A percentile compares a stretch with the other conserved stretches of the same genome.
Evolutionary conservation across 2,888 invertebrate species (phyloP).

Genomic region (Eristalis arbustorum): DNA sequence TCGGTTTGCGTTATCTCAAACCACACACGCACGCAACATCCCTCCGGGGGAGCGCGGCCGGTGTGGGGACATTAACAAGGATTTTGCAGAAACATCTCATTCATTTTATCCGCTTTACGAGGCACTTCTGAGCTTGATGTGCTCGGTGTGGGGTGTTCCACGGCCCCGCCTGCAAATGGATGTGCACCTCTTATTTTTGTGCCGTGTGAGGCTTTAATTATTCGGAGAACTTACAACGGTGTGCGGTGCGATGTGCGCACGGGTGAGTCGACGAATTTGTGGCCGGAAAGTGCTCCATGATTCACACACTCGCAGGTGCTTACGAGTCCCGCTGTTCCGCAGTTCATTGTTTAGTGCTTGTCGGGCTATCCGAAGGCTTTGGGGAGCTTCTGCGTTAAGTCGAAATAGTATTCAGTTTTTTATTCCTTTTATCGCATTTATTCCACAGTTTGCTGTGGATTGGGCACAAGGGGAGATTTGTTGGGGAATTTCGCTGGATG

Average conservation of each 20-base stretch:
- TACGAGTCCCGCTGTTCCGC: background rate
- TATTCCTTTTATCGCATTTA: background rate
- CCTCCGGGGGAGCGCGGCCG: background rate
- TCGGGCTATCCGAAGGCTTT: background rate
- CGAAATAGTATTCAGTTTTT: background rate
- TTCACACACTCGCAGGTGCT: background rate
- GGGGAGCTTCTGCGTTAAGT: background rate
- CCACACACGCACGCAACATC: background rate
- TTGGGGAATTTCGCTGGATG: no score
- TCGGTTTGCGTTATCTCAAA: background rate
- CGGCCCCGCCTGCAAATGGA: background rate
- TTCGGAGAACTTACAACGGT: background rate
- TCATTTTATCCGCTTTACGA: slow-evolving; percentile 19
- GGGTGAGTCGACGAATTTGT: background rate
- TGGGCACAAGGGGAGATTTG: no score
- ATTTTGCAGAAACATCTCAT: background rate
- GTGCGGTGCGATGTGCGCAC: no score
- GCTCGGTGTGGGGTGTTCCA: background rate
- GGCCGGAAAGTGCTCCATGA: background rate
- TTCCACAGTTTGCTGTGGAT: no score
- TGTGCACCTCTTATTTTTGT: slow-evolving; percentile 20
- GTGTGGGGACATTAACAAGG: background rate
- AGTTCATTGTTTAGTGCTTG: background rate
- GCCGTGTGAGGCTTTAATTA: slow-evolving; percentile 3
- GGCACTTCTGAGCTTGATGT: slow-evolving; percentile 1